Evolutionary conservation across 2,113 vertebrate species (phyloP).

Genomic region (Ophthalmolycus amberensis): DNA sequence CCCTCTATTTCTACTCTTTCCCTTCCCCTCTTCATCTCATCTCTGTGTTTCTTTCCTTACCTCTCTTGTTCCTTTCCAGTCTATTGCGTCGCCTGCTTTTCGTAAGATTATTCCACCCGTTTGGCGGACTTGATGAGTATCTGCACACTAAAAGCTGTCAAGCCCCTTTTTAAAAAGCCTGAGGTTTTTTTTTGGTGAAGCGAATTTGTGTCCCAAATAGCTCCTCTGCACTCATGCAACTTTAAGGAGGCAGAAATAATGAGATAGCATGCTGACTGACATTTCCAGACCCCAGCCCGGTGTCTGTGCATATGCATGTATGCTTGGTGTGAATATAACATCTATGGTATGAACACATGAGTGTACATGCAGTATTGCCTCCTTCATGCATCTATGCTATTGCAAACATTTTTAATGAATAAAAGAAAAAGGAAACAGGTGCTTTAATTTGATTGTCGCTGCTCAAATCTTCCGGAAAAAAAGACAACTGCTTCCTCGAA

Average conservation of each 20-base stretch:
- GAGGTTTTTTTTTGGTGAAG: conserved; percentile 53
- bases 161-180: conserved; percentile 66
- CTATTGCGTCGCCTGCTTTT: conserved; percentile 72
- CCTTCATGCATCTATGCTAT: background rate
- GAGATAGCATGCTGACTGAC: conserved; percentile 74
- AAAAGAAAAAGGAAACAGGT: background rate
- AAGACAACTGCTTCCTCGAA: conserved; percentile 12
- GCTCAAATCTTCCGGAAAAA: conserved; percentile 19
- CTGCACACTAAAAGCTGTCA: conserved; percentile 73
- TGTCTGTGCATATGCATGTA: conserved; percentile 30
- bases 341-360: background rate
- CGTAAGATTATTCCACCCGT: conserved; percentile 77
- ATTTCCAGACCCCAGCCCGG: conserved; percentile 67
- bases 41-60: conserved; percentile 6
- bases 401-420: background rate
- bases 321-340: conserved; percentile 10
- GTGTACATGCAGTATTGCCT: background rate
- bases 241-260: conserved; percentile 79
- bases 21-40: conserved; percentile 7
- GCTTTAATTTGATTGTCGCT: conserved; percentile 6
- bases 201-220: conserved; percentile 77
- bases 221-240: conserved; percentile 72
- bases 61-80: conserved; percentile 62
- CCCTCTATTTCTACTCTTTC: conserved; percentile 37
- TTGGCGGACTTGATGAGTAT: conserved; percentile 74